Conservation (phyloP, 1,140 invertebrate genomes). For the Cotesia typhae region DNA sequence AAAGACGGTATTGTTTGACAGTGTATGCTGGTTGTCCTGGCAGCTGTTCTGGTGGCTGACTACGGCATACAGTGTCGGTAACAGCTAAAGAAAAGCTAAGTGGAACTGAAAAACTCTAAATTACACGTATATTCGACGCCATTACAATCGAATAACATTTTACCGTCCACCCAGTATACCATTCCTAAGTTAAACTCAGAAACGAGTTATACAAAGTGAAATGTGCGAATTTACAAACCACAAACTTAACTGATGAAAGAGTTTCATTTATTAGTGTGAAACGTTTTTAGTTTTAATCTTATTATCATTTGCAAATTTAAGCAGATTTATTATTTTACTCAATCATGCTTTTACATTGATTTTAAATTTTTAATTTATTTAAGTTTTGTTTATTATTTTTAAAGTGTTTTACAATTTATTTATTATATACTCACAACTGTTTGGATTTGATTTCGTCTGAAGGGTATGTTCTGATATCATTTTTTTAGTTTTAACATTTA, state of each 20-base stretch:
- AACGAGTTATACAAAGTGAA: not conserved
- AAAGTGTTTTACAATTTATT: too few relatives aligned
- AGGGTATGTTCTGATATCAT: too few relatives aligned
- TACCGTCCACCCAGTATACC: too few relatives aligned
- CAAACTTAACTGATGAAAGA: not conserved
- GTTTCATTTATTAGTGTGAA: not conserved
- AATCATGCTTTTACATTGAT: not conserved
- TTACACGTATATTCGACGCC: too few relatives aligned
- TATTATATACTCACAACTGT: too few relatives aligned
- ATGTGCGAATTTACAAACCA: not conserved
- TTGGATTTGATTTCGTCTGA: too few relatives aligned
- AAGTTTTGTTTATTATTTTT: not conserved
- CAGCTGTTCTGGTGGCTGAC: conserved; percentile 2
- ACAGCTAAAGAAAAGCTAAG: conserved; percentile 2
- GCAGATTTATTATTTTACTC: not conserved
- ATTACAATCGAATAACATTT: too few relatives aligned
- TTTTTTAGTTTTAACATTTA: too few relatives aligned
- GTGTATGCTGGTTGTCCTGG: conserved; percentile 12
- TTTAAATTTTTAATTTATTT: not conserved
- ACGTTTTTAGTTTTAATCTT: not conserved
- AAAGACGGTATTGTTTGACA: not conserved
- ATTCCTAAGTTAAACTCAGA: too few relatives aligned
- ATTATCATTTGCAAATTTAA: not conserved
- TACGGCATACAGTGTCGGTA: conserved; percentile 10
- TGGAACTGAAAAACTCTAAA: not conserved